Evolutionary conservation across 2,797 vertebrate species (phyloP).

Genomic region (Sparus aurata): DNA sequence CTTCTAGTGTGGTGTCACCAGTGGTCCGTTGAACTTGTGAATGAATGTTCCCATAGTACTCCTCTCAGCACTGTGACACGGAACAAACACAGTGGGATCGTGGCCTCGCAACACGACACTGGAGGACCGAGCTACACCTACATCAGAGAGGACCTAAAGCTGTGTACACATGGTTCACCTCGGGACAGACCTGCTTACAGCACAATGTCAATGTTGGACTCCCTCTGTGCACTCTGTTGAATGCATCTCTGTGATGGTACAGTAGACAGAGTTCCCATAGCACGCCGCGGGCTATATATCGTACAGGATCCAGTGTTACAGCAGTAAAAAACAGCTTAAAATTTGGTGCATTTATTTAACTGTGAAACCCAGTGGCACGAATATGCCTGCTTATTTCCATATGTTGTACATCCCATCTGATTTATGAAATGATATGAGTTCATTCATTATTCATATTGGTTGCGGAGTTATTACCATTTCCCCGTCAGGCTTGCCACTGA

Average conservation of each 20-base stretch:
- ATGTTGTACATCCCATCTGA: constrained; percentile 73
- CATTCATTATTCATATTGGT: constrained; percentile 85
- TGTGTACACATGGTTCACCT: constrained; percentile 78
- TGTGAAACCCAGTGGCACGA: constrained; percentile 57
- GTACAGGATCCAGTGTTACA: constrained; percentile 25
- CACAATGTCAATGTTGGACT: constrained; percentile 62
- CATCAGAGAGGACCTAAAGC: constrained; percentile 91
- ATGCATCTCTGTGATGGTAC: constrained; percentile 63
- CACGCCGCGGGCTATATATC: constrained; percentile 53
- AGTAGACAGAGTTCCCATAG: constrained; percentile 48
- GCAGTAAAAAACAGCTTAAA: constrained; percentile 24
- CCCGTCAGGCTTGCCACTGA: constrained; percentile 80
- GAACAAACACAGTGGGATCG: constrained; percentile 89
- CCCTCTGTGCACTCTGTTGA: constrained; percentile 65
- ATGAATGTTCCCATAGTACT: constrained; percentile 46
- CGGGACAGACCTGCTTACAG: constrained; percentile 71
- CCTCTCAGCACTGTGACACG: constrained; percentile 80
- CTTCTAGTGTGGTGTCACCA: not conserved
- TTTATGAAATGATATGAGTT: constrained; percentile 81
- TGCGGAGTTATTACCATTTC: constrained; percentile 79
- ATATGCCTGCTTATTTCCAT: constrained; percentile 74
- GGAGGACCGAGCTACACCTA: constrained; percentile 84
- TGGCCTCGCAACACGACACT: constrained; percentile 85
- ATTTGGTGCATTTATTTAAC: constrained; percentile 62
- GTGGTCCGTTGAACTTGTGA: constrained; percentile 35